A percentile compares a stretch with the other conserved stretches of the same genome.
Evolutionary conservation across 2,888 invertebrate genomes (phyloP).

Genomic region (Sylvicola cinctus): DNA sequence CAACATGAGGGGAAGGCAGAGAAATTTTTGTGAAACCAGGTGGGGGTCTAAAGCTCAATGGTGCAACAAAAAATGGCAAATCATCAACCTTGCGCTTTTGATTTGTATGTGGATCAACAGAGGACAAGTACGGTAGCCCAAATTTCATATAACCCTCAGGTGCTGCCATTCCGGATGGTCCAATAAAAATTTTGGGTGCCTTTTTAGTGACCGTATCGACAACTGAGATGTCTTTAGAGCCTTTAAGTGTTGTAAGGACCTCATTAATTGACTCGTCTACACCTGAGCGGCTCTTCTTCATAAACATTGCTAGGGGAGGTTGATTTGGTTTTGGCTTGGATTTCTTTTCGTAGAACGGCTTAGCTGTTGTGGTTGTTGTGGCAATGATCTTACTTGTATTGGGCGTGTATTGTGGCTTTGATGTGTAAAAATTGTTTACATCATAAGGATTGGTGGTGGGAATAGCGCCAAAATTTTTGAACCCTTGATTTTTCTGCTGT

Average conservation of each 20-base stretch:
- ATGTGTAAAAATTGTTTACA: constrained; percentile 25
- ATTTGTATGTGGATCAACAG: constrained; percentile 41
- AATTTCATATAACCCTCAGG: constrained; percentile 58
- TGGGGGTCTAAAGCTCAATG: constrained; percentile 65
- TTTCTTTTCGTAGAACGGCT: constrained; percentile 18
- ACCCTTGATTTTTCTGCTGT: constrained; percentile 11
- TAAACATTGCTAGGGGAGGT: constrained; percentile 64
- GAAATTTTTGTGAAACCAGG: constrained; percentile 68
- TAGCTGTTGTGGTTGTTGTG: constrained; percentile 2
- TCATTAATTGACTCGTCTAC: constrained; percentile 40
- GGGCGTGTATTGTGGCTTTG: constrained; percentile 11
- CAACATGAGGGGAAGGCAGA: constrained; percentile 69
- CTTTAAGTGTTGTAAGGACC: constrained; percentile 45
- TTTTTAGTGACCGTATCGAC: constrained; percentile 47
- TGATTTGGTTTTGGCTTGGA: constrained; percentile 53
- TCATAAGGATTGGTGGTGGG: constrained; percentile 25
- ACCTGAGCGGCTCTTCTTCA: constrained; percentile 32
- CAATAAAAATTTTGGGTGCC: constrained; percentile 61
- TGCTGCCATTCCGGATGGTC: constrained; percentile 50
- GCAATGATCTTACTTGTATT: constrained; percentile 5
- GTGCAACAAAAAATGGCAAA: constrained; percentile 69
- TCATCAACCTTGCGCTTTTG: constrained; percentile 51
- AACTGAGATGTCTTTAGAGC: constrained; percentile 53
- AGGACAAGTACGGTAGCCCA: constrained; percentile 63
- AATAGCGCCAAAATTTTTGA: constrained; percentile 17